These are phyloP conservation scores for Scaptomyza reducta DNA, from an alignment of 2,888 invertebrate genomes.

Conservation along the genomic window DNA sequence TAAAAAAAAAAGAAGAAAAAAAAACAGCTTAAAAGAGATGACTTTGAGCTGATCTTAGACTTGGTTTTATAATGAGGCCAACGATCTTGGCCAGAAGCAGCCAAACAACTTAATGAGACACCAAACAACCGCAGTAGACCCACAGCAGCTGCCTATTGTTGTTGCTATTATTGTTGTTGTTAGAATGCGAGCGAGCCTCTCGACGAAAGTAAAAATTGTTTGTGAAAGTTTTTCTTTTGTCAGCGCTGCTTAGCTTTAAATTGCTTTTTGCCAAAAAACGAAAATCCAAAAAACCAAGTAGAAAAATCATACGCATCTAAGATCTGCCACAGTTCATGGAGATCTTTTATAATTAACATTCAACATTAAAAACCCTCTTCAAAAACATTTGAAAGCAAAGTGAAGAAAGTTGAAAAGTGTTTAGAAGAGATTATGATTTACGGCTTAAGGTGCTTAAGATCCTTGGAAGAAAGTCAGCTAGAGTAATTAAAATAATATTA, in stretches of 20 bases:
- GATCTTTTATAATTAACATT: constrained; percentile 51
- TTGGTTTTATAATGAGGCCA: constrained; percentile 66
- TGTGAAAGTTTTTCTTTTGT: constrained; percentile 68
- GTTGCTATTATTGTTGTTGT: constrained; percentile 54
- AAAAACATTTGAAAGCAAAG: constrained; percentile 34
- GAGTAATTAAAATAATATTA: no score
- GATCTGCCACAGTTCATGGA: constrained; percentile 26
- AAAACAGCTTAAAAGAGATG: constrained; percentile 32
- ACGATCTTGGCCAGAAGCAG: constrained; percentile 71
- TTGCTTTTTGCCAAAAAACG: constrained; percentile 58
- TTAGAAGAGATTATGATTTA: not conserved
- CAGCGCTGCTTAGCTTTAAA: constrained; percentile 39
- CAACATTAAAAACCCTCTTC: constrained; percentile 11
- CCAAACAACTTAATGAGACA: constrained; percentile 71
- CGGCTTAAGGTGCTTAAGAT: not conserved
- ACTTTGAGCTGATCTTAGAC: constrained; percentile 34
- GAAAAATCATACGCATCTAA: constrained; percentile 44
- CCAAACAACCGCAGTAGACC: constrained; percentile 14
- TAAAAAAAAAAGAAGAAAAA: not conserved
- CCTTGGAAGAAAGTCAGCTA: no score
- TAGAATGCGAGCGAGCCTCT: constrained; percentile 69
- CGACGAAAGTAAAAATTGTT: constrained; percentile 72
- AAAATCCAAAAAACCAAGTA: not conserved
- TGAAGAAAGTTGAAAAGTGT: constrained; percentile 5
- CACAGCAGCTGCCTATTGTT: constrained; percentile 34